A percentile compares a stretch with the other conserved stretches of the same genome.
phyloP scores from a whole-genome alignment of 92 coral and sea anemone species.

The Actinernus sp. region DNA sequence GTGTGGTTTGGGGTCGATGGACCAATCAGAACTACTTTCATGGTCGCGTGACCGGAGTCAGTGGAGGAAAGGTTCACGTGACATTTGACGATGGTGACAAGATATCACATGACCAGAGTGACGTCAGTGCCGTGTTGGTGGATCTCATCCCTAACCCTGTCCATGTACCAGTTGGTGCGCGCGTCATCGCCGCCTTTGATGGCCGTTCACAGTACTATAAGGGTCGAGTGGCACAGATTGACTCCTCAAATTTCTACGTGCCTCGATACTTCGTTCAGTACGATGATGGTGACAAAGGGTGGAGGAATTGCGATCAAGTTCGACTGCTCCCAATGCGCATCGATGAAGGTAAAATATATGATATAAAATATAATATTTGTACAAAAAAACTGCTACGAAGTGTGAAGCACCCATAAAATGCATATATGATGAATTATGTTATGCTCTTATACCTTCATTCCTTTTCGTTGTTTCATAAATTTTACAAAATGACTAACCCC shows the following conservation, averaged over 20 bases:
- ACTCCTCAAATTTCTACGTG: conserved; percentile 30
- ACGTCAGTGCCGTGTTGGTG: conserved; percentile 50
- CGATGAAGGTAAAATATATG: conserved; percentile 43
- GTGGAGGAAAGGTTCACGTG: conserved; percentile 49
- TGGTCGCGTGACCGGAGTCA: conserved; percentile 44
- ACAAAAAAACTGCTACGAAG: too few species aligned
- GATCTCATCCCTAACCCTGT: conserved; percentile 52
- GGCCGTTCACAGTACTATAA: conserved; percentile 32
- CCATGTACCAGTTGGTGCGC: conserved; percentile 51
- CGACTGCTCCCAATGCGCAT: conserved; percentile 48
- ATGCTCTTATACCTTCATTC: too few species aligned
- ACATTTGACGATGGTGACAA: conserved; percentile 73
- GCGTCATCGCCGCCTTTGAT: conserved; percentile 52
- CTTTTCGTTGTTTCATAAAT: too few species aligned
- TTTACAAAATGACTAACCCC: too few species aligned
- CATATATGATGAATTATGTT: too few species aligned
- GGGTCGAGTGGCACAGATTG: conserved; percentile 60
- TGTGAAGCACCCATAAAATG: too few species aligned
- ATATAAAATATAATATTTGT: too few species aligned
- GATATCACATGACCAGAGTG: conserved; percentile 52
- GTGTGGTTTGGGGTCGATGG: conserved; percentile 52
- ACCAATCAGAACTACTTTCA: conserved; percentile 61
- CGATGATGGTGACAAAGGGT: conserved; percentile 71
- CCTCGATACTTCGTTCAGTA: conserved; percentile 56
- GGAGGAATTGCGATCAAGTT: conserved; percentile 56